These are phyloP conservation scores for Morelia viridis DNA, from an alignment of 2,797 vertebrate genomes.

Conservation along the genomic window DNA sequence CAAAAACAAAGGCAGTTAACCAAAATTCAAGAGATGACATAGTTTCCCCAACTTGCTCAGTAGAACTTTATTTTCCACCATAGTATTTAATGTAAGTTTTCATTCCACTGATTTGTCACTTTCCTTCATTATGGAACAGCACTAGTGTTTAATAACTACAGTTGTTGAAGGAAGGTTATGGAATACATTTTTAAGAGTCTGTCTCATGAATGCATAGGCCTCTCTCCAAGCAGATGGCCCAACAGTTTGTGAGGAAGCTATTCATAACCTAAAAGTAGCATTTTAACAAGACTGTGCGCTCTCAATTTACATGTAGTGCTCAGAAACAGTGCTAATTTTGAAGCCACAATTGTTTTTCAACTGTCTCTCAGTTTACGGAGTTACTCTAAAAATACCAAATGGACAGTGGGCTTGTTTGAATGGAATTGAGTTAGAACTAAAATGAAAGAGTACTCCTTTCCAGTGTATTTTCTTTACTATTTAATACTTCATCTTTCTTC, in stretches of 20 bases:
- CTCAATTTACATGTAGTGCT: constrained; percentile 53
- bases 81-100: constrained; percentile 37
- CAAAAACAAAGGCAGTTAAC: background rate
- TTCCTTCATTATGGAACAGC: constrained; percentile 65
- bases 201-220: constrained; percentile 62
- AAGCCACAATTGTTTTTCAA: constrained; percentile 33
- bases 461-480: background rate
- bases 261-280: constrained; percentile 65
- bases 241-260: constrained; percentile 70
- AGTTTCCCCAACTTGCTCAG: background rate
- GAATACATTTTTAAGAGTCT: constrained; percentile 54
- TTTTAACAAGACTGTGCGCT: constrained; percentile 65
- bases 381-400: constrained; percentile 19
- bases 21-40: background rate
- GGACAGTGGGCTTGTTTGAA: background rate
- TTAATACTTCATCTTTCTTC: background rate
- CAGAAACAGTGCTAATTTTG: constrained; percentile 60
- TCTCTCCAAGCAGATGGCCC: constrained; percentile 71
- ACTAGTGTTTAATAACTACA: constrained; percentile 70
- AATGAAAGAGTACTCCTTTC: fast-evolving
- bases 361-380: constrained; percentile 17
- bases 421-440: background rate
- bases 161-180: constrained; percentile 55
- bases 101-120: constrained; percentile 50
- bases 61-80: constrained; percentile 28